A percentile compares a stretch with the other conserved stretches of the same genome.
phyloP scores from a whole-genome alignment of 2,888 invertebrate genomes.

The Epinotia demarniana region DNA sequence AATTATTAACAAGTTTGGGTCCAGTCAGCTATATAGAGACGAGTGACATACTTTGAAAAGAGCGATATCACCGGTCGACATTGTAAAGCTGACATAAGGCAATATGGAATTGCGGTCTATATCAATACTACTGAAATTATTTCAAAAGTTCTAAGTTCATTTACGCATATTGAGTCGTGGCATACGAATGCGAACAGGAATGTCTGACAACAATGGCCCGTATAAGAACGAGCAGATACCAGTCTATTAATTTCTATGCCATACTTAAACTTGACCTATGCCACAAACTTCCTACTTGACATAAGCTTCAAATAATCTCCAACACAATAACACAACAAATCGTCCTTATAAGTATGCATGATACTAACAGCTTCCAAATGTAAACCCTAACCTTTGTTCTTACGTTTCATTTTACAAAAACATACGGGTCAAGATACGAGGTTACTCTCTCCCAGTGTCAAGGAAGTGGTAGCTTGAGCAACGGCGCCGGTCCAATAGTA shows the following conservation, averaged over 20 bases:
- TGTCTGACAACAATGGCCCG: neutral
- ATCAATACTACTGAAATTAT: too few relatives aligned
- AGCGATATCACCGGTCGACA: too few relatives aligned
- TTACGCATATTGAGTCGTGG: conserved; percentile 9
- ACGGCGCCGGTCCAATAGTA: conserved; percentile 9
- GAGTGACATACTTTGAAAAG: too few relatives aligned
- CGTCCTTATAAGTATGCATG: neutral
- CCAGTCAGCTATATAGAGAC: neutral
- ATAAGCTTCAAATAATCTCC: conserved; percentile 28
- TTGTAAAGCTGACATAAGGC: too few relatives aligned
- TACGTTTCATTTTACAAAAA: conserved; percentile 7
- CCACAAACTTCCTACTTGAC: conserved; percentile 21
- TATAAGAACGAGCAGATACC: conserved; percentile 7
- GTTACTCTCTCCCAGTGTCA: conserved; percentile 3
- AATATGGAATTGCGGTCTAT: too few relatives aligned
- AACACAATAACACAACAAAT: conserved; percentile 22
- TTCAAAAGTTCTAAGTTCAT: neutral
- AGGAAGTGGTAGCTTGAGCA: conserved; percentile 31
- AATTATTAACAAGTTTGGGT: neutral
- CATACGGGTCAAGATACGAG: conserved; percentile 12
- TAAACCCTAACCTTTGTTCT: neutral
- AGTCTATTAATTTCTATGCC: conserved; percentile 17
- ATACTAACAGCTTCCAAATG: neutral
- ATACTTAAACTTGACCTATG: conserved; percentile 31
- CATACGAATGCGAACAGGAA: neutral